These are phyloP conservation scores for Pseudomyrmex flavicornis DNA, from an alignment of 1,140 invertebrate genomes.

Conservation along the genomic window DNA sequence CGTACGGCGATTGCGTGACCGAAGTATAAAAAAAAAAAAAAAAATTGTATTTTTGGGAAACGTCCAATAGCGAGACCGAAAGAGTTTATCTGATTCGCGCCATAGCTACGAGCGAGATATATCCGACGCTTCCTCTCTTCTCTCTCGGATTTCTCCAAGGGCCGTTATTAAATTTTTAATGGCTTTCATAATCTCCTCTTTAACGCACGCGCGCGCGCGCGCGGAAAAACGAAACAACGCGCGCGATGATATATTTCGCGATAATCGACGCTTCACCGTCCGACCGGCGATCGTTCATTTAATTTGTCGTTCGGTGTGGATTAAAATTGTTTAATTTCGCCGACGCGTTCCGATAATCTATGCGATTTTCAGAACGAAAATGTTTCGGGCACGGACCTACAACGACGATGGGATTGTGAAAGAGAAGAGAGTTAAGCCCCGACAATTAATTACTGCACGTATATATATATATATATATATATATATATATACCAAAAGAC, in stretches of 20 bases:
- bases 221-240: constrained; percentile 6
- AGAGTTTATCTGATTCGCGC: constrained; percentile 65
- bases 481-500: constrained; percentile 51
- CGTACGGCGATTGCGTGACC: constrained; percentile 59
- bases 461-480: too few species aligned
- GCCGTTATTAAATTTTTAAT: constrained; percentile 51
- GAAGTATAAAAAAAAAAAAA: constrained; percentile 41
- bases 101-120: constrained; percentile 25
- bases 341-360: constrained; percentile 24
- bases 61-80: constrained; percentile 51
- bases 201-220: background rate
- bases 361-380: background rate
- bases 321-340: constrained; percentile 37
- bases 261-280: constrained; percentile 34
- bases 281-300: constrained; percentile 21
- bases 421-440: constrained; percentile 15
- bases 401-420: constrained; percentile 10
- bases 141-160: constrained; percentile 42
- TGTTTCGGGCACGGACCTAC: background rate
- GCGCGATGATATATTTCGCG: constrained; percentile 22
- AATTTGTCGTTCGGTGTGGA: constrained; percentile 36
- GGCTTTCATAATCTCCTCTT: constrained; percentile 35
- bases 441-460: constrained; percentile 61
- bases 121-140: background rate
- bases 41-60: constrained; percentile 66